Evolutionary conservation across 2,888 invertebrate species (phyloP), one percentile per base, ranked within the genome.

Genomic region (Phaonia tiefii): DNA sequence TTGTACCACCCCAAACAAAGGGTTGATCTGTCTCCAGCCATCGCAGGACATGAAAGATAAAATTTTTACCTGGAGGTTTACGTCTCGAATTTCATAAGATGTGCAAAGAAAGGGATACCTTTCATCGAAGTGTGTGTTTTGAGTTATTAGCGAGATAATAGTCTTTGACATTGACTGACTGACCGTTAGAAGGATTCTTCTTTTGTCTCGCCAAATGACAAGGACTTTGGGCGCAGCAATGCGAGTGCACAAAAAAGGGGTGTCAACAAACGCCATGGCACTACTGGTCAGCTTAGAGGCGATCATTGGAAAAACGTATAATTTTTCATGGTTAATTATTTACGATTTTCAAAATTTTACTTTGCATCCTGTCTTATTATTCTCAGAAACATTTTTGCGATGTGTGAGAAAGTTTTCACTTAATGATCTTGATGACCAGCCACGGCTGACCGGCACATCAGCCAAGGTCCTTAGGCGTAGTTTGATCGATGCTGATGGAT

Each of bases 281-380:
- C 84, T 86, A 87, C 87, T 89, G 88, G 89, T 88, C 89, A 89
- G 75, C 75, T 81, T 65, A 81, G 67, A 75, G 60, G 63, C 60
- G 70, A 81, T 1, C 42, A 63, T 20, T 37, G 71, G 75, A 78
- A 70, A 81, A 72, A 72, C 78, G 78, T 63, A 78, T 75, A 85
- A 86, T 88, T 89, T 87, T 86, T 85, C 87, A 89, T 87, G 88
- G 89, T 88, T 87, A 88, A 89, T 89, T 87, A 88, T 87, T 88
- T 85, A 78, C 72, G 72, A 70, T 75, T 58, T 81, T 75, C 70
- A 72, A 60, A 60, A 60, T 51, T 8, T 1, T 22, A 31, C 63
- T 63, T 81, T 72, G 37, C 66, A 25, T 80, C n/a, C 25, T 63
- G 37, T 73, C 25, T 70, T 49, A 13, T 25, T 54, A 25, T 25